Base-by-base conservation (phyloP, 2,113 vertebrate genomes). In the Mastomys coucha region DNA sequence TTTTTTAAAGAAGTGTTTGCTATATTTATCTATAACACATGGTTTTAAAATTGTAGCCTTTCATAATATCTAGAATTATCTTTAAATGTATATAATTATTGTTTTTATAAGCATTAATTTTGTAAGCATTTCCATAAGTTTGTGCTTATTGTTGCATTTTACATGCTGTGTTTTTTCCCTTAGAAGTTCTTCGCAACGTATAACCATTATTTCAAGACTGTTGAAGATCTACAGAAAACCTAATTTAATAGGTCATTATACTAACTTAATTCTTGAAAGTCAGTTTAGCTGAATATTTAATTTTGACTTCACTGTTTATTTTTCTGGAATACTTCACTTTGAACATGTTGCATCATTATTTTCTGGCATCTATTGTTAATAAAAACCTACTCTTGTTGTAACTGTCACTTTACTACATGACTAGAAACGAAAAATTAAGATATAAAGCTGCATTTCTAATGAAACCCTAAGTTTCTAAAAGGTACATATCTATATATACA, bases 281-380 rank as follows among this genome's bases (percentile, higher is more conserved):
- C 69, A 91, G 17, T 36, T 94, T 80, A 80, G 72, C 17, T 94
- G 53, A 76, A 84, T 92, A 93, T 88, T 78, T 97, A 94, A 80
- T 13, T 88, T 60, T 97, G 89, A 69, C 26, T 77, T 72, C 33
- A 90, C 73, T 92, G 60, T 95, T 89, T 85, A 72, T 90, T 92
- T 92, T 96, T 91, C 39, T 73, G 82, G 39, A 84, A 49, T 73
- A 84, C 26, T 88, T 87, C 65, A 58, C 33, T 84, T 92, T 91
- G 81, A 92, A 95, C 24, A 73, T 58, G 88, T 60, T 80, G 87
- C 65, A 65, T 93, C 75, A 88, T 77, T 96, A 42, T 95, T 95
- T 94, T 81, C 88, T 94, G 88, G 58, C 42, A 81, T 80, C 63
- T 89, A 85, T 65, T 81, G 6, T 49, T 81, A 94, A 93, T 93